These are phyloP conservation scores for Apodemus sylvaticus DNA, from an alignment of 2,113 vertebrate species.

Conservation along the genomic window DNA sequence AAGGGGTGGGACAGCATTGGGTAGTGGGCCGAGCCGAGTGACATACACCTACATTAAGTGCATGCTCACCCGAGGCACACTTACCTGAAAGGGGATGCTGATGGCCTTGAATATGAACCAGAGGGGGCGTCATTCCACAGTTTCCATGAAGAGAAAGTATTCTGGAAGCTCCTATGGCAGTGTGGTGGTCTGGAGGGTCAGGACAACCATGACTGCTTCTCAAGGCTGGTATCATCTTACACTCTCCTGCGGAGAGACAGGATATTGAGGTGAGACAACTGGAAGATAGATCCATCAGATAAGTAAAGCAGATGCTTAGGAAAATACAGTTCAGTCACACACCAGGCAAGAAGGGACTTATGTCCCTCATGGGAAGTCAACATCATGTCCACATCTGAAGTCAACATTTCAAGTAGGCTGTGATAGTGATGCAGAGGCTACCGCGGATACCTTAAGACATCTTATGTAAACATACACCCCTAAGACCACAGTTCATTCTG, in stretches of 20 bases:
- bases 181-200: fast-evolving
- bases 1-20: slow-evolving; percentile 25
- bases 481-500: neutral
- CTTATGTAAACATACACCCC: neutral
- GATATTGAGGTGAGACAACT: neutral
- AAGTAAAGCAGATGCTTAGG: fast-evolving
- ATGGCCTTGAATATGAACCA: fast-evolving
- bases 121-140: neutral
- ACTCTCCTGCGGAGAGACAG: slow-evolving; percentile 16
- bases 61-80: slow-evolving; percentile 78
- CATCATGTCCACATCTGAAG: neutral
- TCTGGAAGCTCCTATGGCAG: fast-evolving
- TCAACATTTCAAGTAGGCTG: slow-evolving; percentile 8
- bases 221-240: neutral
- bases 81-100: slow-evolving; percentile 48
- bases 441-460: neutral
- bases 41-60: slow-evolving; percentile 52
- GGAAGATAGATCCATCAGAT: fast-evolving
- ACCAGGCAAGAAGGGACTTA: neutral
- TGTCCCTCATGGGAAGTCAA: neutral
- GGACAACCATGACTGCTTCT: neutral
- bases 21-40: slow-evolving; percentile 81
- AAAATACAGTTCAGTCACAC: neutral
- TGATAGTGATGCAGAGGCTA: neutral
- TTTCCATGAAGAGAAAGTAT: fast-evolving